These are phyloP conservation scores for Chrysocyon brachyurus DNA, from an alignment of 2,797 vertebrate genomes.

Conservation along the genomic window DNA sequence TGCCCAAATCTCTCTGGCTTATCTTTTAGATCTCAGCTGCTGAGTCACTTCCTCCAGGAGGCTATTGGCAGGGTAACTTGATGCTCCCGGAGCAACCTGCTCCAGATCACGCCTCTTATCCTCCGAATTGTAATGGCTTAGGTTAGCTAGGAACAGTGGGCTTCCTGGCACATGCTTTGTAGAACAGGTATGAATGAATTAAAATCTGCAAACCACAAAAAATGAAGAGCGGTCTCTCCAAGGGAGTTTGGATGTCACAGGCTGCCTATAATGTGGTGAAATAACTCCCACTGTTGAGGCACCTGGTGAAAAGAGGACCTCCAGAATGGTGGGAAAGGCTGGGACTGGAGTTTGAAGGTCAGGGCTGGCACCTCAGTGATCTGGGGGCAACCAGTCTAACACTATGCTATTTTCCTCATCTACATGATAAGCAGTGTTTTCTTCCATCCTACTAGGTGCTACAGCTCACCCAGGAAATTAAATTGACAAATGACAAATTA, in stretches of 20 bases:
- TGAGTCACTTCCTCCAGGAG: constrained; percentile 26
- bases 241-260: not conserved
- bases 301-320: not conserved
- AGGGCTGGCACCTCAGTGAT: not conserved
- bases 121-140: not conserved
- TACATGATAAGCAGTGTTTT: not conserved
- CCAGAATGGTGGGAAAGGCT: not conserved
- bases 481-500: not conserved
- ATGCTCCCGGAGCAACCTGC: not conserved
- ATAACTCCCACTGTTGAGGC: not conserved
- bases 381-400: not conserved
- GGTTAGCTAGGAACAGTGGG: not conserved
- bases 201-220: not conserved
- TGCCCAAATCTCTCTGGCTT: not conserved
- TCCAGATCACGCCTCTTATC: not conserved
- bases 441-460: not conserved
- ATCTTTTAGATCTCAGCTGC: not conserved
- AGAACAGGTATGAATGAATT: not conserved
- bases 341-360: not conserved
- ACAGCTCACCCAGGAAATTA: not conserved
- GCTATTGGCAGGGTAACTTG: constrained; percentile 17
- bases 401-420: not conserved
- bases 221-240: not conserved
- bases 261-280: not conserved
- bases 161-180: not conserved